A percentile compares a stretch with the other conserved stretches of the same genome.
phyloP scores from a whole-genome alignment of 2,797 vertebrate genomes.

The Yasuhikotakia modesta region DNA sequence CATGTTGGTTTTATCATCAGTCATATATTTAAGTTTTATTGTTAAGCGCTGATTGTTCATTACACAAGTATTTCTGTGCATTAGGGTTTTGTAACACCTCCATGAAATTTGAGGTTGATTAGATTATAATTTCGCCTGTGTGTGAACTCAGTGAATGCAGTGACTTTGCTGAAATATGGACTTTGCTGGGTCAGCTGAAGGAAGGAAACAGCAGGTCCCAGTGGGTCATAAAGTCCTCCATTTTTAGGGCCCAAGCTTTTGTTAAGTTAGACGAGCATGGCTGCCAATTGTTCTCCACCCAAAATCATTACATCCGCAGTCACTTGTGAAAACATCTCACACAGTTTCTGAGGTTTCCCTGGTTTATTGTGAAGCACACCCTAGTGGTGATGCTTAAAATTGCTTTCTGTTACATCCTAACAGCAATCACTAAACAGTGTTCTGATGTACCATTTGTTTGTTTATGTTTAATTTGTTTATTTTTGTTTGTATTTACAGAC shows the following conservation, averaged over 20 bases:
- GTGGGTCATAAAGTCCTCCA: conserved; percentile 77
- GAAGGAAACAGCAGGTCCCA: conserved; percentile 90
- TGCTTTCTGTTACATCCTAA: background rate
- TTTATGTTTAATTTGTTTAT: background rate
- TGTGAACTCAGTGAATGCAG: conserved; percentile 53
- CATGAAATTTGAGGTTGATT: conserved; percentile 36
- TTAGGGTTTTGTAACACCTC: background rate
- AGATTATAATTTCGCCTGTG: conserved; percentile 46
- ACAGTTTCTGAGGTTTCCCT: conserved; percentile 44
- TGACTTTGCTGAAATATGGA: conserved; percentile 65
- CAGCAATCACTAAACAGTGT: too few species aligned
- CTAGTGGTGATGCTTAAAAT: conserved; percentile 61
- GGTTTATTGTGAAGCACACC: conserved; percentile 52
- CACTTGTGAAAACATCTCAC: conserved; percentile 77
- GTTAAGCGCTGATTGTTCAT: background rate
- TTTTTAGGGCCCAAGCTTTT: conserved; percentile 88
- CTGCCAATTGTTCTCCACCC: conserved; percentile 86
- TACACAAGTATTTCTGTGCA: background rate
- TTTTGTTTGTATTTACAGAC: background rate
- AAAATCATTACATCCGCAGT: conserved; percentile 84
- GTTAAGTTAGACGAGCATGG: conserved; percentile 84
- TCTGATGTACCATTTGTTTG: background rate
- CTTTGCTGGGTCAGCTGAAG: conserved; percentile 88
- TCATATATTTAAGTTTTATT: background rate
- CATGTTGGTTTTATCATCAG: background rate